phyloP scores from a whole-genome alignment of 2,797 vertebrate species.

The Spheniscus humboldti region DNA sequence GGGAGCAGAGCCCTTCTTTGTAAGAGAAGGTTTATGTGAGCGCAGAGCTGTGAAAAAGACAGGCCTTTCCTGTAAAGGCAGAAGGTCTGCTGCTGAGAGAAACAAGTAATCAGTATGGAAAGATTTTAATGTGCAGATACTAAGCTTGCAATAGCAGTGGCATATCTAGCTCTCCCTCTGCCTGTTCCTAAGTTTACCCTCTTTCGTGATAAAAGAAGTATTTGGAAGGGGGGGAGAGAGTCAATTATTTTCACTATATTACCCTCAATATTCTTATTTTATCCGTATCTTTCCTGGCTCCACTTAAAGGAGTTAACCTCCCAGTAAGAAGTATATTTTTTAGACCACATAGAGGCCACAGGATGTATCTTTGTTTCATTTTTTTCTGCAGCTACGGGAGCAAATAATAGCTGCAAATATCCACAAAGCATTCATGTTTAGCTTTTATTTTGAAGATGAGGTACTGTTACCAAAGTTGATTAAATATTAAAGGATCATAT shows the following conservation, averaged over 20 bases:
- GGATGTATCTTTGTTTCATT: neutral
- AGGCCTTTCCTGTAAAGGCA: neutral
- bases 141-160: neutral
- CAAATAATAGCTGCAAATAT: neutral
- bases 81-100: neutral
- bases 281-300: neutral
- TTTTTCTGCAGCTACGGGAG: neutral
- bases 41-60: neutral
- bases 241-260: neutral
- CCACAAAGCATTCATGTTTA: neutral
- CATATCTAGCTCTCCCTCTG: neutral
- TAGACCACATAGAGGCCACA: neutral
- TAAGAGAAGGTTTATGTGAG: neutral
- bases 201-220: constrained; percentile 20
- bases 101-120: neutral
- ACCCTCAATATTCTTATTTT: neutral
- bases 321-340: neutral
- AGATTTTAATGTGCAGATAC: neutral
- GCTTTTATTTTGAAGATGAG: neutral
- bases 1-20: neutral
- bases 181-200: constrained; percentile 27
- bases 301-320: neutral
- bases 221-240: neutral
- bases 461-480: neutral
- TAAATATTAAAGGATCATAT: neutral